Evolutionary conservation across 2,888 invertebrate genomes (phyloP).

Genomic region (Platypus cylindrus): DNA sequence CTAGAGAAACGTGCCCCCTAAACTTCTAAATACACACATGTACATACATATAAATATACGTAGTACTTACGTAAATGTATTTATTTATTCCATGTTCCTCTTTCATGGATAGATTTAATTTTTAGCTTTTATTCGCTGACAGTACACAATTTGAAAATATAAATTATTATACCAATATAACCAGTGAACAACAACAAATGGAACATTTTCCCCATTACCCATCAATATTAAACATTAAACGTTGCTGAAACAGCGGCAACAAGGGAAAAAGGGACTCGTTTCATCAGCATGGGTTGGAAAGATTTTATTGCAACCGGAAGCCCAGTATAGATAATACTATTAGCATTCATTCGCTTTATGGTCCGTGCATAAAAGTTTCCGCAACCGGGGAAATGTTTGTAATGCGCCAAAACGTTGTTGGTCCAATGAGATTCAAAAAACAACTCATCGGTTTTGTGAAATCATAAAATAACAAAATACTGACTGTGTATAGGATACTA

Average conservation of each 20-base stretch:
- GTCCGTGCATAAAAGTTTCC: slow-evolving; percentile 44
- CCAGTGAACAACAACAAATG: too few species aligned
- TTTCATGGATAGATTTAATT: too few species aligned
- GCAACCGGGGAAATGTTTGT: slow-evolving; percentile 32
- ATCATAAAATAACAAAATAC: neutral
- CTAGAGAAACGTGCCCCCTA: too few species aligned
- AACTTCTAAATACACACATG: too few species aligned
- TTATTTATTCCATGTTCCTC: too few species aligned
- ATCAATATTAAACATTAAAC: slow-evolving; percentile 14
- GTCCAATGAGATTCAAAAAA: slow-evolving; percentile 17
- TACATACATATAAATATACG: too few species aligned
- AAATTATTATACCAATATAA: too few species aligned
- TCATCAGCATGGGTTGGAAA: slow-evolving; percentile 14
- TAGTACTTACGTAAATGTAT: too few species aligned
- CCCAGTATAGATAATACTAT: slow-evolving; percentile 40
- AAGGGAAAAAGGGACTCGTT: slow-evolving; percentile 13
- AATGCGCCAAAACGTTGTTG: slow-evolving; percentile 20
- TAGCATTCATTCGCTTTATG: slow-evolving; percentile 51
- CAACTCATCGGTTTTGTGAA: slow-evolving; percentile 23
- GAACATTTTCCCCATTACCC: slow-evolving; percentile 8
- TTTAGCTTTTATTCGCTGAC: too few species aligned
- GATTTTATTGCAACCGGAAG: slow-evolving; percentile 33
- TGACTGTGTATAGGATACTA: too few species aligned
- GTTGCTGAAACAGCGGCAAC: slow-evolving; percentile 11
- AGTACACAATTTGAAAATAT: too few species aligned